phyloP scores from a whole-genome alignment of 2,797 vertebrate species.

The Okamejei kenojei region DNA sequence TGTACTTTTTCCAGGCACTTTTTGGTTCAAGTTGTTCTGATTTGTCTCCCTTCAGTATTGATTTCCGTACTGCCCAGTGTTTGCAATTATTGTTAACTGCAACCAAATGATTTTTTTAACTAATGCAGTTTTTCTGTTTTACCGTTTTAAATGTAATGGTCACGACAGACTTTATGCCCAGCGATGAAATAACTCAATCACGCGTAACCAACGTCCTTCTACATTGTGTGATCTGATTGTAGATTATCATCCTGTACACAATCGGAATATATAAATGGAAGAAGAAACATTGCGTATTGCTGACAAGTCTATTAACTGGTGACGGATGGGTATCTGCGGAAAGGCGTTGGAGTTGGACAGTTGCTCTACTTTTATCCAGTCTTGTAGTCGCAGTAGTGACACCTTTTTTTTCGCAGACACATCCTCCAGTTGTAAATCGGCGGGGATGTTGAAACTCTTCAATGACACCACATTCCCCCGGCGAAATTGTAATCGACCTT shows the following conservation, averaged over 20 bases:
- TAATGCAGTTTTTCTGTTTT: neutral
- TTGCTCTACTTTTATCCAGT: neutral
- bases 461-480: neutral
- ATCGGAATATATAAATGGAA: neutral
- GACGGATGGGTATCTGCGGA: neutral
- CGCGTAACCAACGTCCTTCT: no score
- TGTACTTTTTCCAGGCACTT: neutral
- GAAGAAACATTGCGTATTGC: neutral
- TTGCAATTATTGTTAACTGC: no score
- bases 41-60: neutral
- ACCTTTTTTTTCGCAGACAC: no score
- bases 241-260: neutral
- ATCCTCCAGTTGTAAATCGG: no score
- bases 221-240: neutral
- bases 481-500: no score
- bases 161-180: neutral
- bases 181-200: neutral
- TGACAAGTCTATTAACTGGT: neutral
- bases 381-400: neutral
- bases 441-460: neutral
- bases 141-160: neutral
- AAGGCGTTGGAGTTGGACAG: neutral
- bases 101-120: no score
- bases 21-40: neutral
- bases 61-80: neutral